phyloP scores from a whole-genome alignment of 1,140 invertebrate species.

The Calephelis virginiensis region DNA sequence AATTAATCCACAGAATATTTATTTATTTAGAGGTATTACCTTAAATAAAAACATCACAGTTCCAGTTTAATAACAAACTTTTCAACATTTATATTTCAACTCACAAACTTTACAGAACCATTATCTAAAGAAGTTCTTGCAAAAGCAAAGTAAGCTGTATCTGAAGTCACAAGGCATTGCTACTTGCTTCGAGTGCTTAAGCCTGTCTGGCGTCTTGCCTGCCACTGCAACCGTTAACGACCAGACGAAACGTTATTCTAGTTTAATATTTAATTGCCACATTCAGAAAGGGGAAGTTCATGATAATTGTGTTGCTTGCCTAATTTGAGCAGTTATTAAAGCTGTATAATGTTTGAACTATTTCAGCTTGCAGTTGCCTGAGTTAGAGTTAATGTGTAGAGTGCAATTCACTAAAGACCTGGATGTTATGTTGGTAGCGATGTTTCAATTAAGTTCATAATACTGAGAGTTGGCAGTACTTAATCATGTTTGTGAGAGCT shows the following conservation, averaged over 20 bases:
- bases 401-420: conserved; percentile 12
- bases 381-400: neutral
- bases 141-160: conserved; percentile 13
- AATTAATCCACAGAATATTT: no score
- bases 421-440: neutral
- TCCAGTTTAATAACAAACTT: neutral
- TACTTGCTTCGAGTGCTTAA: conserved; percentile 37
- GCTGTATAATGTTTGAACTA: conserved; percentile 14
- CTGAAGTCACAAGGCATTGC: conserved; percentile 32
- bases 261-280: neutral
- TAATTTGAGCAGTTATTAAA: conserved; percentile 3
- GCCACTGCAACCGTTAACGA: conserved; percentile 16
- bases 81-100: conserved; percentile 1
- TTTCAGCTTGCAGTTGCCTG: neutral
- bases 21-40: no score
- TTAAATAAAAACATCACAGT: no score
- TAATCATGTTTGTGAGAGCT: no score
- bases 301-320: conserved; percentile 1
- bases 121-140: conserved; percentile 9
- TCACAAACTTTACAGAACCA: conserved; percentile 1
- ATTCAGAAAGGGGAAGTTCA: neutral
- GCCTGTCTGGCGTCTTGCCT: conserved; percentile 38
- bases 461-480: no score
- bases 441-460: neutral
- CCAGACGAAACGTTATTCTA: conserved; percentile 1